Conservation (phyloP, 1,140 invertebrate species). For the Tetramorium alpestre region DNA sequence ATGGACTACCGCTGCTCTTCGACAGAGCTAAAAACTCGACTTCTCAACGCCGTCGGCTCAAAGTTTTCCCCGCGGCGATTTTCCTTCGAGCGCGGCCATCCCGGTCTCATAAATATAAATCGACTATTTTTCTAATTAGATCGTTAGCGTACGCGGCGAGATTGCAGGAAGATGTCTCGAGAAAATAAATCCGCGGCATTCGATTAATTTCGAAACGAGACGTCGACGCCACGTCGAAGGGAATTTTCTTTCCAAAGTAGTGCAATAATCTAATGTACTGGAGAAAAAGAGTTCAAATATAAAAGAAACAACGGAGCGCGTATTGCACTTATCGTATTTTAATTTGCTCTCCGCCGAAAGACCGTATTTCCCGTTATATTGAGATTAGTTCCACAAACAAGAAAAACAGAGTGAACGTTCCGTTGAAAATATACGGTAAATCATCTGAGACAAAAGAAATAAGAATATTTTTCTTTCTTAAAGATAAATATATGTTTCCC, state of each 20-base stretch:
- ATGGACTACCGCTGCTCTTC: constrained; percentile 29
- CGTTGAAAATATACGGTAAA: constrained; percentile 5
- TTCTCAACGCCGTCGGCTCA: background rate
- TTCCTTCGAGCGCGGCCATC: background rate
- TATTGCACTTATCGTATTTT: constrained; percentile 28
- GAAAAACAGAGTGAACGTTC: background rate
- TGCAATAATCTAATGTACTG: constrained; percentile 34
- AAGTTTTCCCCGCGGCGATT: constrained; percentile 1
- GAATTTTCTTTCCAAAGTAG: constrained; percentile 13
- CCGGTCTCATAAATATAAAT: constrained; percentile 84
- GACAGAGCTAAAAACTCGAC: constrained; percentile 35
- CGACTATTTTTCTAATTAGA: constrained; percentile 82
- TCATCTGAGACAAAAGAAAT: background rate
- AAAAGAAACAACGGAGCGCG: constrained; percentile 1
- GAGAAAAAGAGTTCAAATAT: constrained; percentile 30
- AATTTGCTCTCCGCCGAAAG: background rate
- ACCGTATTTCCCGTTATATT: background rate
- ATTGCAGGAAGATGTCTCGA: background rate
- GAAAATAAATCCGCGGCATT: constrained; percentile 34
- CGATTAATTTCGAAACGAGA: constrained; percentile 34
- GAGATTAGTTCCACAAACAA: background rate
- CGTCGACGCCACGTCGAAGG: background rate
- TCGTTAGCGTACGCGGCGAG: constrained; percentile 29
- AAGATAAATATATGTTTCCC: background rate
- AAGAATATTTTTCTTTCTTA: background rate